These are phyloP conservation scores for Triops cancriformis DNA, from an alignment of 1,140 invertebrate genomes.

Conservation along the genomic window DNA sequence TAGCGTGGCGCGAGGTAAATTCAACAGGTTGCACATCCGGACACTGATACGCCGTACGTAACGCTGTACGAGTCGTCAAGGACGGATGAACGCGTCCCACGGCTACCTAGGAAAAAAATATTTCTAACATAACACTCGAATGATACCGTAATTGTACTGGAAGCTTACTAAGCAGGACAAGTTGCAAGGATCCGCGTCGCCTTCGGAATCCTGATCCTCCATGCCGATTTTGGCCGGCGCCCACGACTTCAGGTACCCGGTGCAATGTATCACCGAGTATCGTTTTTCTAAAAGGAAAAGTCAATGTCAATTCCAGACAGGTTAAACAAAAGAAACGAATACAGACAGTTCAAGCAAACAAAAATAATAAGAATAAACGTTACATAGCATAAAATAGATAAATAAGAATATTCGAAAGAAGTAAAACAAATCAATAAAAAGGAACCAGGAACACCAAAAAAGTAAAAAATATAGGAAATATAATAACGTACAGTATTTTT, in stretches of 20 bases:
- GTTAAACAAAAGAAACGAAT: no score
- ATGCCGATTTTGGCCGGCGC: slow-evolving; percentile 59
- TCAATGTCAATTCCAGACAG: neutral
- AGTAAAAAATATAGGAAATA: no score
- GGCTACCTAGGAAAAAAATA: slow-evolving; percentile 44
- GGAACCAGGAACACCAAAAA: no score
- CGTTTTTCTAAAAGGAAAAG: slow-evolving; percentile 52
- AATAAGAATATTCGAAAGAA: no score
- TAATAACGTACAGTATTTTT: no score
- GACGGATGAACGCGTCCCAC: slow-evolving; percentile 59
- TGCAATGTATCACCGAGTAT: slow-evolving; percentile 74
- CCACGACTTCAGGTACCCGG: slow-evolving; percentile 88
- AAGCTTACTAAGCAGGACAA: slow-evolving; percentile 65
- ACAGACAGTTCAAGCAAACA: neutral
- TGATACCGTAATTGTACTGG: slow-evolving; percentile 14
- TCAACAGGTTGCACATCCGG: slow-evolving; percentile 49
- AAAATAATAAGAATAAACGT: slow-evolving; percentile 4
- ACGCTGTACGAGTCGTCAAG: slow-evolving; percentile 33
- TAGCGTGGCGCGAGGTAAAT: slow-evolving; percentile 53
- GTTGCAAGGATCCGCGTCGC: slow-evolving; percentile 62
- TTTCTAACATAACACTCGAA: neutral
- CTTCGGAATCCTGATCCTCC: slow-evolving; percentile 47
- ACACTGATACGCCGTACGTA: slow-evolving; percentile 33
- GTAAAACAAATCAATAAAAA: no score
- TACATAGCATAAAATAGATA: no score